These are phyloP conservation scores for Melanerpes aurifrons DNA, from an alignment of 2,113 vertebrate genomes.

Conservation along the genomic window DNA sequence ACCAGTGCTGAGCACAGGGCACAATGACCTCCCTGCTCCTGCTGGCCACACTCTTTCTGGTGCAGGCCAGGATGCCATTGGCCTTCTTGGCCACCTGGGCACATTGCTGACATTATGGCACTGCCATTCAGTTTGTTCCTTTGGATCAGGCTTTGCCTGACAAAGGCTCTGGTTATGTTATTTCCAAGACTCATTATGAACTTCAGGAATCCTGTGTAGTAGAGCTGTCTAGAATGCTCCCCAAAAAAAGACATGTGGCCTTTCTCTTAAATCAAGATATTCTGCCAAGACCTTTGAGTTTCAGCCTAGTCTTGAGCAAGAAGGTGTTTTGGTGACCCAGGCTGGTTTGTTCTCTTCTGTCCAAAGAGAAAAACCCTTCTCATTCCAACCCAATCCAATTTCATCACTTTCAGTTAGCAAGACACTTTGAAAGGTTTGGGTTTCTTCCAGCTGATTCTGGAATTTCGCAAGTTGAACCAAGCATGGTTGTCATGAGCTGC, in stretches of 20 bases:
- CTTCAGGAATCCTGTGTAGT: background rate
- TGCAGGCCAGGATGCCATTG: too few species aligned
- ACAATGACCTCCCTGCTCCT: too few species aligned
- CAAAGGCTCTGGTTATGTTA: background rate
- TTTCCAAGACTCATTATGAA: background rate
- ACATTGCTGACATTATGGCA: rapidly evolving
- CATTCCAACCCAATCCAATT: background rate
- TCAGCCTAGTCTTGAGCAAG: background rate
- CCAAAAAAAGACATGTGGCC: background rate
- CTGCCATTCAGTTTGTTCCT: background rate
- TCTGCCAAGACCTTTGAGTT: background rate
- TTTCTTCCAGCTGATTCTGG: background rate
- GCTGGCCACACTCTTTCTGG: too few species aligned
- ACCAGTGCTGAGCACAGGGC: too few species aligned
- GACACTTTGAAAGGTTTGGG: background rate
- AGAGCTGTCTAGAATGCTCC: background rate
- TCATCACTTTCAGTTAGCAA: background rate
- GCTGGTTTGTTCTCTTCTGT: background rate
- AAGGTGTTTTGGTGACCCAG: background rate
- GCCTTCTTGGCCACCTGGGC: too few species aligned
- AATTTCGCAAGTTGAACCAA: background rate
- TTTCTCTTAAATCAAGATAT: background rate
- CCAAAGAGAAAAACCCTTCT: background rate
- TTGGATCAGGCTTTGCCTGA: background rate
- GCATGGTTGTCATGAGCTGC: background rate